A percentile compares a stretch with the other conserved stretches of the same genome.
Evolutionary conservation across 2,113 vertebrate genomes (phyloP).

Genomic region (Oxyruncus cristatus): DNA sequence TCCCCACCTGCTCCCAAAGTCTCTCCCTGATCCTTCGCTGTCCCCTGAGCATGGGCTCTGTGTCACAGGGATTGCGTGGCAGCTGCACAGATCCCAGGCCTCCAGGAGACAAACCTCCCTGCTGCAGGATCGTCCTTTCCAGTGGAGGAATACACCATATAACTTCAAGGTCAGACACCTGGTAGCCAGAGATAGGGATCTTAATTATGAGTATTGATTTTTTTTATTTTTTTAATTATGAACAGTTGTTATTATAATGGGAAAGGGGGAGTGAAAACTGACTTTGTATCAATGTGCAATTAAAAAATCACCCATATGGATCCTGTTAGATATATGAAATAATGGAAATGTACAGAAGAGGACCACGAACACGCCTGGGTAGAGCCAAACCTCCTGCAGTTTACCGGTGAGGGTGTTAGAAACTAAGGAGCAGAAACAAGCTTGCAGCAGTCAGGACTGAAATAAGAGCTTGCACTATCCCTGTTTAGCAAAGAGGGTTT

Average conservation of each 20-base stretch:
- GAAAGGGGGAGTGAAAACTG: too few relatives aligned
- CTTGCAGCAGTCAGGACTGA: not conserved
- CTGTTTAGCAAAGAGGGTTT: not conserved
- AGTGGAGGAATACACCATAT: fast-evolving
- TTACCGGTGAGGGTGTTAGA: not conserved
- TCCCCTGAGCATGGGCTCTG: not conserved
- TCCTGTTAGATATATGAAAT: fast-evolving
- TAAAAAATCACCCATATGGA: not conserved
- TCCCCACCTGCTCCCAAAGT: not conserved
- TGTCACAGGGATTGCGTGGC: not conserved
- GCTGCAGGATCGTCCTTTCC: not conserved
- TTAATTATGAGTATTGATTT: not conserved
- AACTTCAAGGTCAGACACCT: not conserved
- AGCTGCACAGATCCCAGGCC: not conserved
- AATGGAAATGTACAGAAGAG: not conserved
- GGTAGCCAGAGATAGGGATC: not conserved
- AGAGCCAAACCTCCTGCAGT: not conserved
- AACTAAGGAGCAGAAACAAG: not conserved
- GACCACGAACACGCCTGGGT: fast-evolving
- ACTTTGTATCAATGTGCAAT: not conserved
- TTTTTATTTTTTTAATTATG: not conserved
- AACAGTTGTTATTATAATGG: not conserved
- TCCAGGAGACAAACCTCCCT: not conserved
- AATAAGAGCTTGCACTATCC: not conserved
- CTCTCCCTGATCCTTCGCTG: not conserved